Conservation (phyloP, 1,140 invertebrate genomes). For the Pentalonia nigronervosa region DNA sequence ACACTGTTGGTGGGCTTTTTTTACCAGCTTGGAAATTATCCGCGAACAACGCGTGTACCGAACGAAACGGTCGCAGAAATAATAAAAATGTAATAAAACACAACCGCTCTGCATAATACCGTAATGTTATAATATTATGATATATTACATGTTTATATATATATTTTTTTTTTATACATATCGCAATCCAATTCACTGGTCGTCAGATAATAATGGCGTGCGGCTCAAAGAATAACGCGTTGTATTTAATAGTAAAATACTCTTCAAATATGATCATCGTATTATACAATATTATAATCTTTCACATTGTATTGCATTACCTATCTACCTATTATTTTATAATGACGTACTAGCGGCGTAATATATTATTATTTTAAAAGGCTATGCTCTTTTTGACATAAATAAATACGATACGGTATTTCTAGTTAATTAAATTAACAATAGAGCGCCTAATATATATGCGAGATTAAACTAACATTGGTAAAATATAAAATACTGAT, state of each 20-base stretch:
- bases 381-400: too few species aligned
- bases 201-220: not conserved
- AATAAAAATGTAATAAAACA: not conserved
- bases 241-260: not conserved
- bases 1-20: not conserved
- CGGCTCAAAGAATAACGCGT: not conserved
- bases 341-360: not conserved
- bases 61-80: not conserved
- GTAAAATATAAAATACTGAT: too few species aligned
- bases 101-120: not conserved
- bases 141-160: too few species aligned
- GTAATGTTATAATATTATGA: not conserved
- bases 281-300: not conserved
- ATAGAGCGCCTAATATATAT: too few species aligned
- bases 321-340: not conserved
- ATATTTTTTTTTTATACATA: not conserved
- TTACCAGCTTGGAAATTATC: not conserved
- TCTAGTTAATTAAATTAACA: too few species aligned
- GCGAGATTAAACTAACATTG: too few species aligned
- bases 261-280: not conserved
- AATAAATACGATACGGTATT: too few species aligned
- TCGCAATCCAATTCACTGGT: not conserved
- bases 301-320: not conserved
- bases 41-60: not conserved
- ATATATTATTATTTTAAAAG: too few species aligned